Evolutionary conservation across 2,888 invertebrate species (phyloP).

Genomic region (Rhagium mordax): DNA sequence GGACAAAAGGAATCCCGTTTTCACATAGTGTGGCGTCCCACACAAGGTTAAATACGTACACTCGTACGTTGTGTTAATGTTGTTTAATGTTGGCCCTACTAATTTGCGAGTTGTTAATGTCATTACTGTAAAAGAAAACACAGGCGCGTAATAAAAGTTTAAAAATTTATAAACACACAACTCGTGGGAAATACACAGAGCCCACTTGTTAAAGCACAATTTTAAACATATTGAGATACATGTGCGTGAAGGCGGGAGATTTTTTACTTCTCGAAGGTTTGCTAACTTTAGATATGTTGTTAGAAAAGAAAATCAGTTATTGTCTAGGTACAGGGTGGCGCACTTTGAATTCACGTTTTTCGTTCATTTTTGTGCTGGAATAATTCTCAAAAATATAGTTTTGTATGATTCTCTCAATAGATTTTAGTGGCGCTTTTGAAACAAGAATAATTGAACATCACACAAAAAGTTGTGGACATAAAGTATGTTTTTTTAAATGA

Average conservation of each 20-base stretch:
- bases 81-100: constrained; percentile 34
- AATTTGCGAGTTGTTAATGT: constrained; percentile 44
- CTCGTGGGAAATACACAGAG: constrained; percentile 48
- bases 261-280: not conserved
- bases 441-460: too few species aligned
- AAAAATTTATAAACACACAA: constrained; percentile 44
- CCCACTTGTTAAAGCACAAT: constrained; percentile 44
- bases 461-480: too few species aligned
- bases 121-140: constrained; percentile 41
- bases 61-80: constrained; percentile 2
- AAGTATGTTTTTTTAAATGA: too few species aligned
- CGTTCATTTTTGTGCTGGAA: too few species aligned
- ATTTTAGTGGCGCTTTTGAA: too few species aligned
- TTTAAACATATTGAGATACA: constrained; percentile 1
- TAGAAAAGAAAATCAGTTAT: not conserved
- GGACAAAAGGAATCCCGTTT: constrained; percentile 10
- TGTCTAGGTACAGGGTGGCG: too few species aligned
- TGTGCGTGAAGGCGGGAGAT: constrained; percentile 12
- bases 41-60: not conserved
- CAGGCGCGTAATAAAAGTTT: constrained; percentile 44
- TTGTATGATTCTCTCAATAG: too few species aligned
- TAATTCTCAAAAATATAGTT: too few species aligned
- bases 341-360: too few species aligned
- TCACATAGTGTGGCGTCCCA: not conserved
- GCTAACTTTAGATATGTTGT: not conserved